These are phyloP conservation scores for Pseudomyrmex pallidus DNA, from an alignment of 1,140 invertebrate species.

Conservation along the genomic window DNA sequence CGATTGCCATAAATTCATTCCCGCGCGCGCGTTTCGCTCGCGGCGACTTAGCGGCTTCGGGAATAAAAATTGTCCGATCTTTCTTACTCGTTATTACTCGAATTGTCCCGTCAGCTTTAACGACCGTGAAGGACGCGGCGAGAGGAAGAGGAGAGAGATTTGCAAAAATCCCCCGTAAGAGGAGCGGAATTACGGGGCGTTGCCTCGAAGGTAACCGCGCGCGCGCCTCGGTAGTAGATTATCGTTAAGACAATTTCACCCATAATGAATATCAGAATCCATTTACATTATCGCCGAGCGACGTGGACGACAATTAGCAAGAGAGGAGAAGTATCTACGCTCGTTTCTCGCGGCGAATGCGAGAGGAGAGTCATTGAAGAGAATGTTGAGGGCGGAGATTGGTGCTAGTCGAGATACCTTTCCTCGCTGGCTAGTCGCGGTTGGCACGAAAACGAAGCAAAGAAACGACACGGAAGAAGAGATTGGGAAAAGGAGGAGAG, in stretches of 20 bases:
- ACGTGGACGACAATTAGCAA: conserved; percentile 1
- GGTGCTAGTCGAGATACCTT: conserved; percentile 2
- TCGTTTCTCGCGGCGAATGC: background rate
- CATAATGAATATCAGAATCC: conserved; percentile 72
- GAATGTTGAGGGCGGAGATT: conserved; percentile 36
- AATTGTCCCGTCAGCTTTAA: conserved; percentile 70
- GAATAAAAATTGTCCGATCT: conserved; percentile 60
- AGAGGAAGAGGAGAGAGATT: conserved; percentile 22
- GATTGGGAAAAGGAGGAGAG: background rate
- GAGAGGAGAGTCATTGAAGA: conserved; percentile 1
- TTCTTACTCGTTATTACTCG: conserved; percentile 48
- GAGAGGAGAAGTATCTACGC: background rate
- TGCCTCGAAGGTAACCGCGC: background rate
- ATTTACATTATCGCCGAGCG: conserved; percentile 63
- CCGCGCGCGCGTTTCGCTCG: background rate
- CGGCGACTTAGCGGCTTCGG: conserved; percentile 21
- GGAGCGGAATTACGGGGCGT: conserved; percentile 9
- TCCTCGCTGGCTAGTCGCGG: background rate
- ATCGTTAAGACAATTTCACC: conserved; percentile 75
- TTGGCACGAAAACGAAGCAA: conserved; percentile 35
- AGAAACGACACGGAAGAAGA: conserved; percentile 28
- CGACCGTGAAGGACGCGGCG: conserved; percentile 48
- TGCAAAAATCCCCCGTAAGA: conserved; percentile 46
- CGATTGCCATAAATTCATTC: conserved; percentile 54
- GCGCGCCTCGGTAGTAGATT: conserved; percentile 57